phyloP scores from a whole-genome alignment of 2,888 invertebrate genomes.

The Stenurella melanura region DNA sequence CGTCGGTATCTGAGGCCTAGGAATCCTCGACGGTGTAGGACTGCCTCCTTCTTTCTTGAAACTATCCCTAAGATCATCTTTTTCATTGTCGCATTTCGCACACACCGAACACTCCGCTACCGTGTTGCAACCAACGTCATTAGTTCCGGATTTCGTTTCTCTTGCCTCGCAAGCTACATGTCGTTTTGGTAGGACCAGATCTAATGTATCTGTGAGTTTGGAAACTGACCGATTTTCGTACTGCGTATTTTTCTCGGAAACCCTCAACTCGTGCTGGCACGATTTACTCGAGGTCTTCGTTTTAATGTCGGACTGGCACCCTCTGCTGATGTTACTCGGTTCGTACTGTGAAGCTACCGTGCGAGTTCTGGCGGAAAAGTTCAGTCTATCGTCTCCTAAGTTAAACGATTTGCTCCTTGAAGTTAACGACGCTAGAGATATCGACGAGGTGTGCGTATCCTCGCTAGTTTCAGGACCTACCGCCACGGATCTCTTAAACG shows the following conservation, averaged over 20 bases:
- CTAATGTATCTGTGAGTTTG: constrained; percentile 69
- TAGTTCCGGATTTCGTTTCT: constrained; percentile 54
- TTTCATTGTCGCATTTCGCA: constrained; percentile 65
- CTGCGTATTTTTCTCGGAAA: constrained; percentile 65
- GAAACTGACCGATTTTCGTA: constrained; percentile 60
- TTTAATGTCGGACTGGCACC: constrained; percentile 68
- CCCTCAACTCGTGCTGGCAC: constrained; percentile 65
- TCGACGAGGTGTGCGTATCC: constrained; percentile 66
- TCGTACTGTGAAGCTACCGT: constrained; percentile 73
- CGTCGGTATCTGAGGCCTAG: constrained; percentile 67
- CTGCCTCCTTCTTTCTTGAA: constrained; percentile 62
- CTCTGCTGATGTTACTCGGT: constrained; percentile 58
- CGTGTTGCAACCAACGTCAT: constrained; percentile 62
- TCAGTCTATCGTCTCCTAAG: constrained; percentile 76
- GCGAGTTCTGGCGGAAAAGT: constrained; percentile 71
- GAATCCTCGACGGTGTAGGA: constrained; percentile 68
- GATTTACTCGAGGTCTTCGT: constrained; percentile 63
- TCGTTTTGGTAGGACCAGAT: constrained; percentile 60
- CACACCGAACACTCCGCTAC: constrained; percentile 50
- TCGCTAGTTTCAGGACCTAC: constrained; percentile 75
- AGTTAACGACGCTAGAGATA: constrained; percentile 74
- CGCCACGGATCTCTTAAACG: constrained; percentile 75
- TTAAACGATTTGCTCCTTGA: constrained; percentile 78
- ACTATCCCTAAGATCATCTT: constrained; percentile 56
- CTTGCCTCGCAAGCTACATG: constrained; percentile 63